These are phyloP conservation scores for Myanophis thanlyinensis DNA, from an alignment of 2,113 vertebrate species.

Conservation along the genomic window DNA sequence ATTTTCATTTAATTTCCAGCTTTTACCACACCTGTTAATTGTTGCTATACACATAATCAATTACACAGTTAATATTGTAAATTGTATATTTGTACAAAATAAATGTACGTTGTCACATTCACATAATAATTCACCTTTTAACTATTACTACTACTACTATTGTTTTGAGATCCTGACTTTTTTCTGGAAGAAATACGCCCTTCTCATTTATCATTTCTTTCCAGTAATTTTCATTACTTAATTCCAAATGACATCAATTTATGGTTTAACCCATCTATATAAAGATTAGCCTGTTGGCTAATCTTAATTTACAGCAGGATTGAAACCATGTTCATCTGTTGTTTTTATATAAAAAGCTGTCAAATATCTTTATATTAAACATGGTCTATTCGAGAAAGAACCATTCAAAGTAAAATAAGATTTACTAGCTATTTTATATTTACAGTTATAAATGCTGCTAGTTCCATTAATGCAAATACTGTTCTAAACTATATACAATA, in stretches of 20 bases:
- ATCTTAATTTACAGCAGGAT: constrained; percentile 85
- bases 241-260: constrained; percentile 78
- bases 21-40: not conserved
- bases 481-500: not conserved
- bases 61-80: not conserved
- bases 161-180: constrained; percentile 30
- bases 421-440: not conserved
- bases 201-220: constrained; percentile 57
- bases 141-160: not conserved
- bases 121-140: not conserved
- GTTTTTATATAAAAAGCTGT: constrained; percentile 65
- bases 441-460: not conserved
- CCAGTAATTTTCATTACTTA: constrained; percentile 66
- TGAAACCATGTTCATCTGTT: constrained; percentile 83
- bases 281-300: constrained; percentile 84
- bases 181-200: constrained; percentile 21
- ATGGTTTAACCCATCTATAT: constrained; percentile 69
- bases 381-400: constrained; percentile 69
- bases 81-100: not conserved
- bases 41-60: not conserved
- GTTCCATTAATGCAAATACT: not conserved
- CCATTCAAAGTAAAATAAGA: constrained; percentile 62
- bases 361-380: constrained; percentile 40
- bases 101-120: constrained; percentile 12
- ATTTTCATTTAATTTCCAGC: rapidly evolving